Base-by-base conservation (phyloP, 2,888 invertebrate genomes). In the Eupithecia subumbrata region DNA sequence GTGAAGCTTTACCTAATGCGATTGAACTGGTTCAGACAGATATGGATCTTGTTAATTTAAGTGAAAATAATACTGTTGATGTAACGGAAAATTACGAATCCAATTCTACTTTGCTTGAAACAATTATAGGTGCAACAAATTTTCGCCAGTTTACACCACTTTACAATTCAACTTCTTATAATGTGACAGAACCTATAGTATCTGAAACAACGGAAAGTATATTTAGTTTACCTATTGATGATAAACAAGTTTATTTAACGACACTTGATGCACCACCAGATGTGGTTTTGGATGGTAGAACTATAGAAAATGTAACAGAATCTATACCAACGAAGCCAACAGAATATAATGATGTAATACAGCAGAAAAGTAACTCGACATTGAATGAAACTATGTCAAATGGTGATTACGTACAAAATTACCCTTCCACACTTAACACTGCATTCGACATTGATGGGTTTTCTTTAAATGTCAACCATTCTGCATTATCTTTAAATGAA, bases 41-140 rank as follows among this genome's bases (percentile, higher is more conserved):
- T 63, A 63, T 63, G 7, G 14, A 5, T 63, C 5, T 2, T 34
- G 18, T 2, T 5, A 34, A 34, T 34, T 34, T 64, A 18, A 40
- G 56, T 22, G 22, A 30, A 22, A 34, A 34, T 18, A 18, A 34
- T 34, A 30, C 34, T 18, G 34, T 64, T 18, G 34, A 30, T 64
- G 64, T 34, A 34, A 64, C 64, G 12, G 64, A 34, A 34, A 64
- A 18, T 34, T 64, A 64, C 34, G 67, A 74, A 37, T 37, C 22
- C 0, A 75, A 71, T 37, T 63, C 68, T 37, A 71, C 22, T 67
- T 43, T 71, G 11, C 56, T 25, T 67, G 71, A 71, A 60, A 71
- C 40, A 40, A 60, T 71, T 71, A 22, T 22, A 52, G 40, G n/a
- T 18, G 52, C 34, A 11, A 64, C 64, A 18, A 64, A 34, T 64